Base-by-base conservation (phyloP, 2,888 invertebrate genomes). In the Synanthedon tipuliformis region DNA sequence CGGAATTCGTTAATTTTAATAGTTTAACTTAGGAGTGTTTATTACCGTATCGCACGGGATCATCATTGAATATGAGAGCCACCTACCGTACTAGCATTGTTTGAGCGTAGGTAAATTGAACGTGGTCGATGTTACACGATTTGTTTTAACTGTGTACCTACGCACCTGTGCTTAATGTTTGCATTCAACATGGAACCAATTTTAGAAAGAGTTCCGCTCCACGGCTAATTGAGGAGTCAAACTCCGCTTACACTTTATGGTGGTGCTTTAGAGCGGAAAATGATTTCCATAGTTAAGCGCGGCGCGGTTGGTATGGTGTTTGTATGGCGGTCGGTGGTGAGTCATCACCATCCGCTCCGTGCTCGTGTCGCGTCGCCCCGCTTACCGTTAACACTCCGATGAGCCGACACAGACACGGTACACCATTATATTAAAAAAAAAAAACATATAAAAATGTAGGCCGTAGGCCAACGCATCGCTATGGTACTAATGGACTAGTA, bases 241-340 rank as follows among this genome's bases (percentile, higher is more conserved):
- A 45, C 50, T 41, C 16, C 15, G 41, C 45, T 16, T 50, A 41
- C 34, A 27, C 23, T 23, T 41, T 41, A 53, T 53, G 53, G 56
- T 56, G 41, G 60, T 55, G 66, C 70, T 75, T 65, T 68, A 69
- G 73, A 79, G 74, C 75, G 75, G 73, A 76, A 81, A 78, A 75
- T 72, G 64, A 69, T 73, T 76, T 72, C 70, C 73, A 72, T 73
- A 71, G 72, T 62, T 34, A 8, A 34, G 34, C 34, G 34, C 34
- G 34, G 34, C 34, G 34, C 34, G 34, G 62, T 61, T 64, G 64
- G 64, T 65, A 65, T 74, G 71, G 68, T 68, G 67, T 12, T 66
- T 66, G 65, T 68, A 63, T 69, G 62, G 61, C 60, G 63, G 62
- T 62, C 52, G 64, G 62, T 81, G 64, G 62, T 81, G 81, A 79